Base-by-base conservation (phyloP, 1,140 invertebrate species). In the Aphis craccivora region DNA sequence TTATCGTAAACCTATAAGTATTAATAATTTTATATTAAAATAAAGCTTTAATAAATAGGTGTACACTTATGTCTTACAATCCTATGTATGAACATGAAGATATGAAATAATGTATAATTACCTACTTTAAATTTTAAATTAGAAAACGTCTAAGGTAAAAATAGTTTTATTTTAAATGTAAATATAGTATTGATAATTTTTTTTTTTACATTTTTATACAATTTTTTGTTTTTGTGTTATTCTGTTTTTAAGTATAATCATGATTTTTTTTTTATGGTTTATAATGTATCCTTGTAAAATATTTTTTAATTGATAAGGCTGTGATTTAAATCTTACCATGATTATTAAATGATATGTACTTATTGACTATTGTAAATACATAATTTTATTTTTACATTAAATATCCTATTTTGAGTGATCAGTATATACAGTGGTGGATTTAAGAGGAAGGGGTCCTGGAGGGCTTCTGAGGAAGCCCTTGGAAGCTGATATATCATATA, bases 261-360 rank as follows among this genome's bases (percentile, higher is more conserved):
- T 90, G 23, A 25, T 67, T 90, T 45, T 45, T 90, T 90, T 60
- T 60, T 23, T 35, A 3, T 51, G 48, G 18, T 51, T 51, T 48
- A 89, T 87, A 35, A 89, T 55, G 87, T 90, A 60, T 90, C 40
- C 88, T 60, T 90, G 53, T 67, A 90, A 90, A 43, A 67, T 90
- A 90, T 30, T 90, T 90, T 22, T 43, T 93, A 93, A 93, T 93
- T 93, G 22, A 86, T 86, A 93, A 93, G 91, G 91, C 91, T 93
- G 91, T 93, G 91, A 93, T 93, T 86, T 93, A 51, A 84, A 93
- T 53, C 76, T 84, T 93, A 93, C 91, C 91, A 93, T 93, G 89
- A 45, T 43, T 67, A 90, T 90, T 88, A 51, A 88, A 88, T n/a
- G 43, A 87, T 86, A n/a, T 90, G 55, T 90, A 67, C 89, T 43